Evolutionary conservation across 2,888 invertebrate species (phyloP), one percentile per base, ranked within the genome.

Genomic region (Andrena marginata): DNA sequence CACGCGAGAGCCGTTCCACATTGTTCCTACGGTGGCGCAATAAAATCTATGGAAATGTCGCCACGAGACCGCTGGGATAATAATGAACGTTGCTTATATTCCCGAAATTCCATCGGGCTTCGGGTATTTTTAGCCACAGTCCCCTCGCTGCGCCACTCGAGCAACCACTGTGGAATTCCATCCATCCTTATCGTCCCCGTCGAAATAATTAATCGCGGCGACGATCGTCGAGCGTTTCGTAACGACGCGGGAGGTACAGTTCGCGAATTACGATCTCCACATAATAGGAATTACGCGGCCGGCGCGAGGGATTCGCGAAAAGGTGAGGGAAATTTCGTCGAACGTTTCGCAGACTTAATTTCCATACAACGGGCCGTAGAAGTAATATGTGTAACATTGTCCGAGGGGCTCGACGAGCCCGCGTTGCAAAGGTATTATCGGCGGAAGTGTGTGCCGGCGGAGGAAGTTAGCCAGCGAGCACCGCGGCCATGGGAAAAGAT

Each of bases 401-500:
- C 26, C 35, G n/a, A n/a, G 13, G 26, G 20, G 33, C 54, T 35
- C 8, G 59, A 26, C 10, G 65, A 70, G 67, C 67, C 56, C 75
- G 49, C 63, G 67, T 68, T 23, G 49, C 48, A 42, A 80, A 80
- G 72, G 77, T 56, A 56, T 80, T 80, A 82, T 84, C 79, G 79
- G 82, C 78, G 84, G 84, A 82, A 82, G 73, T 67, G 76, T 71
- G 51, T 56, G 26, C 49, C 69, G 54, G 77, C 31, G 10, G 68
- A 81, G 82, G 84, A 82, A 84, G 75, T 79, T 26, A 75, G 74
- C 75, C 78, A 56, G 82, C 65, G 71, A 78, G 73, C 77, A 83
- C 79, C 76, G 65, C 68, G 68, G 72, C 72, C 85, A 85, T 85
- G 85, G 82, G 84, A 85, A 82, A 85, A 78, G 84, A 84, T 77